phyloP scores from a whole-genome alignment of 1,140 invertebrate species.

The Maniola jurtina region DNA sequence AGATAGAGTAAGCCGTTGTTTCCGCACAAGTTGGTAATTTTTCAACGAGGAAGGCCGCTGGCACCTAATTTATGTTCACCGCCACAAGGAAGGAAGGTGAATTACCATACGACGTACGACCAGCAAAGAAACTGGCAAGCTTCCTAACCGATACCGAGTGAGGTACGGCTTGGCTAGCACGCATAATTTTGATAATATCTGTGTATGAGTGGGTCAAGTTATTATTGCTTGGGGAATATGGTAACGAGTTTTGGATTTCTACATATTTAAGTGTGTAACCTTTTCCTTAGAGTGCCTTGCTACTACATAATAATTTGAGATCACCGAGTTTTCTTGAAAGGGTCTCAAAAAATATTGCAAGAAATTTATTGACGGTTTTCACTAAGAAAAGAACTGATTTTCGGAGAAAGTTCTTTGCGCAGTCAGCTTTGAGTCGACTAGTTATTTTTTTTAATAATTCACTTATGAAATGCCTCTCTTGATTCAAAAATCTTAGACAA shows the following conservation, averaged over 20 bases:
- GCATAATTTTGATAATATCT: slow-evolving; percentile 35
- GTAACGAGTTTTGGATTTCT: slow-evolving; percentile 6
- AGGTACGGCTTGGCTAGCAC: slow-evolving; percentile 36
- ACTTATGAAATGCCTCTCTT: too few relatives aligned
- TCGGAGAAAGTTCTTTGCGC: too few relatives aligned
- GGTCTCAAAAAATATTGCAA: too few relatives aligned
- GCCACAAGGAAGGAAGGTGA: slow-evolving; percentile 56
- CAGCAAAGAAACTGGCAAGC: slow-evolving; percentile 47
- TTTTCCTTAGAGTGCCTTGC: too few relatives aligned
- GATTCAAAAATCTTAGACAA: too few relatives aligned
- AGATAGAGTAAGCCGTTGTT: slow-evolving; percentile 38
- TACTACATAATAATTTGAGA: too few relatives aligned
- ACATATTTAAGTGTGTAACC: too few relatives aligned
- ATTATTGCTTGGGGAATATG: slow-evolving; percentile 13
- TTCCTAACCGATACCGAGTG: slow-evolving; percentile 50
- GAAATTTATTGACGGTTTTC: too few relatives aligned
- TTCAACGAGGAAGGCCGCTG: slow-evolving; percentile 50
- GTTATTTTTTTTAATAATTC: too few relatives aligned
- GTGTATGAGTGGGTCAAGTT: slow-evolving; percentile 24
- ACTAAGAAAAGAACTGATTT: too few relatives aligned
- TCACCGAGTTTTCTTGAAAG: too few relatives aligned
- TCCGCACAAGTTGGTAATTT: slow-evolving; percentile 58
- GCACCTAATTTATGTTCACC: slow-evolving; percentile 57
- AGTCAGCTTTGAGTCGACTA: too few relatives aligned
- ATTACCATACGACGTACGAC: slow-evolving; percentile 68